These are phyloP conservation scores for Habroteleia sp. DNA, from an alignment of 2,888 invertebrate genomes.

Conservation along the genomic window DNA sequence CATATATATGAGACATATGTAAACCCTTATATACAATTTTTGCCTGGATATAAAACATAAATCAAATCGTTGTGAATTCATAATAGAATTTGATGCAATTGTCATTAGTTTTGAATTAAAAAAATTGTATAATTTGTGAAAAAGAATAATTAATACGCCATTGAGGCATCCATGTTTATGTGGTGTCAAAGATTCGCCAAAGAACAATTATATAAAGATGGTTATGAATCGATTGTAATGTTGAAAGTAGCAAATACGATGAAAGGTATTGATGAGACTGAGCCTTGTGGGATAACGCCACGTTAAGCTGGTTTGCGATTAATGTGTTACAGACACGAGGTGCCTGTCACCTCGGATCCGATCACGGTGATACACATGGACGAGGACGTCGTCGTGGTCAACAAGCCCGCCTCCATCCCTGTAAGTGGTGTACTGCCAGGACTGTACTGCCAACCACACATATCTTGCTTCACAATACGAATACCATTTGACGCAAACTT, in stretches of 20 bases:
- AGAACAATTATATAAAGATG: background rate
- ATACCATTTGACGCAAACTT: conserved; percentile 11
- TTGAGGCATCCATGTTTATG: background rate
- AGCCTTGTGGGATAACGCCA: conserved; percentile 75
- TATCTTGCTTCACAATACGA: conserved; percentile 53
- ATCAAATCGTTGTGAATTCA: too few species aligned
- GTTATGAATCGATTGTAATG: conserved; percentile 16
- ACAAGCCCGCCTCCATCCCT: conserved; percentile 99
- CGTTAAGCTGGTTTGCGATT: conserved; percentile 81
- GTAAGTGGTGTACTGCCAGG: conserved; percentile 93
- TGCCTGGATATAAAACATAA: too few species aligned
- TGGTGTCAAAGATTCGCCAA: background rate
- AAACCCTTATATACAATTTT: too few species aligned
- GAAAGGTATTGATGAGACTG: conserved; percentile 55
- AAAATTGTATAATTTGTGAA: too few species aligned
- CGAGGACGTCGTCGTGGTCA: conserved; percentile 99
- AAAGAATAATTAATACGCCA: conserved; percentile 5
- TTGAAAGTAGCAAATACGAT: conserved; percentile 33
- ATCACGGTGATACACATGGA: conserved; percentile 98
- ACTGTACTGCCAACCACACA: conserved; percentile 79
- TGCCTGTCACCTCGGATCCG: conserved; percentile 97
- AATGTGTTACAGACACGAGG: conserved; percentile 95
- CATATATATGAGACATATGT: too few species aligned
- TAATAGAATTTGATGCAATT: too few species aligned
- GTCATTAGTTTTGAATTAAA: too few species aligned